Percentiles rank a stretch among this genome's conserved stretches.
Conservation (phyloP, 2,797 vertebrate species). For the Sylvilagus floridanus region DNA sequence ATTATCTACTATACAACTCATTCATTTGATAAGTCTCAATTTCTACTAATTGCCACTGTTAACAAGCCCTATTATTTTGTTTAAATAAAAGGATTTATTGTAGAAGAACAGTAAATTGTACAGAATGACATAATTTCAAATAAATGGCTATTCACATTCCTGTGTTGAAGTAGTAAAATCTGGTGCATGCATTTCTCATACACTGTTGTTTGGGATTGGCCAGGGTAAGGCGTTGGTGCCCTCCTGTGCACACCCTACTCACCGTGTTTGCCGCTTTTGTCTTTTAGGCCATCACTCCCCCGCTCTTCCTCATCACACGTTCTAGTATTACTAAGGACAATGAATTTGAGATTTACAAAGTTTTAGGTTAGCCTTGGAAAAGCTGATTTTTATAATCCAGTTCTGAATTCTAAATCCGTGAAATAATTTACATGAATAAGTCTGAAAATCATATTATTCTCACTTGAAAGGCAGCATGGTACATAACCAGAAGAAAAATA, state of each 20-base stretch:
- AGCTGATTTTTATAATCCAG: not conserved
- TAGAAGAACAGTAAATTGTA: not conserved
- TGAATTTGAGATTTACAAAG: constrained; percentile 26
- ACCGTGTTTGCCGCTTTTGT: not conserved
- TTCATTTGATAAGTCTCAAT: not conserved
- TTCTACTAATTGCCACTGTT: not conserved
- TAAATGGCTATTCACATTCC: not conserved
- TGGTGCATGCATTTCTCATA: not conserved
- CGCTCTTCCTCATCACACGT: not conserved
- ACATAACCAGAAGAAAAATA: not conserved
- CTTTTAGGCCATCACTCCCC: not conserved
- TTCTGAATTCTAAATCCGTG: constrained; percentile 23
- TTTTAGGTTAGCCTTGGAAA: constrained; percentile 3
- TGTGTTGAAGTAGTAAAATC: not conserved
- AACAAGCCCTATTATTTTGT: not conserved
- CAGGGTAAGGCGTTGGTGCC: not conserved
- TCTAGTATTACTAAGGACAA: not conserved
- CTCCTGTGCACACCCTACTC: not conserved
- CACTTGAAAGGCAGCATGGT: not conserved
- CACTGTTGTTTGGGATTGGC: not conserved
- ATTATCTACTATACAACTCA: not conserved
- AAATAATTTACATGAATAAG: not conserved
- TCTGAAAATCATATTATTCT: not conserved
- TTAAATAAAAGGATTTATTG: not conserved
- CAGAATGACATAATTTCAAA: not conserved